Conservation (phyloP, 2,888 invertebrate species). For the Hirudinaria manillensis region DNA sequence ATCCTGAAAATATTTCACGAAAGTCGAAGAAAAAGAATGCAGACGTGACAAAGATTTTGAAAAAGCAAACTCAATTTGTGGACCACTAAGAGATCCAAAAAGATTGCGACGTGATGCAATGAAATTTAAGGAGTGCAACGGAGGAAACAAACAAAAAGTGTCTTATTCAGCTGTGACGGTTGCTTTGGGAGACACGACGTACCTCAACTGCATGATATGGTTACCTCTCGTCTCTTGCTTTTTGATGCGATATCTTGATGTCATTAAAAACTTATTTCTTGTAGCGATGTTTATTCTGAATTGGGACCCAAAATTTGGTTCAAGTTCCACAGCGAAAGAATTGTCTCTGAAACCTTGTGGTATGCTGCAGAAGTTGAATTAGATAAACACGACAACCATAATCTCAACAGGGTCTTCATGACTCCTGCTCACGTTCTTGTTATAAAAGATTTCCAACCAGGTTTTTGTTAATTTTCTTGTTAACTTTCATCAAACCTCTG, state of each 20-base stretch:
- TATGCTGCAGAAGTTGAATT: slow-evolving; percentile 37
- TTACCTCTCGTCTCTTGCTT: not conserved
- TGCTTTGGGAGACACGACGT: slow-evolving; percentile 10
- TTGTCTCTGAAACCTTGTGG: slow-evolving; percentile 24
- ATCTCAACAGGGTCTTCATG: slow-evolving; percentile 37
- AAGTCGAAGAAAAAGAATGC: slow-evolving; percentile 15
- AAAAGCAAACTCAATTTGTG: not conserved
- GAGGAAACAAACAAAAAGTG: slow-evolving; percentile 12
- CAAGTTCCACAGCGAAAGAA: slow-evolving; percentile 10
- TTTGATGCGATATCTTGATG: no score
- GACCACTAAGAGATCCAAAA: not conserved
- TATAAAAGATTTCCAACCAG: slow-evolving; percentile 37
- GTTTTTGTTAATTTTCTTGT: not conserved
- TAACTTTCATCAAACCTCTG: no score
- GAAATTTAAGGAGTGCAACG: slow-evolving; percentile 11
- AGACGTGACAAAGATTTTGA: not conserved
- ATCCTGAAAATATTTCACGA: not conserved
- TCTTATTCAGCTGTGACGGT: slow-evolving; percentile 23
- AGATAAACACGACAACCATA: slow-evolving; percentile 41
- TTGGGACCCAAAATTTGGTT: slow-evolving; percentile 25
- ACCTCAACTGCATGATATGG: slow-evolving; percentile 29
- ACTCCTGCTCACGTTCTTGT: slow-evolving; percentile 40
- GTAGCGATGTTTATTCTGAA: slow-evolving; percentile 13
- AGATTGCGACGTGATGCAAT: not conserved
- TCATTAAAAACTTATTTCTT: not conserved